A percentile compares a stretch with the other conserved stretches of the same genome.
Conservation (phyloP, 2,888 invertebrate genomes). For the Mystacides longicornis region DNA sequence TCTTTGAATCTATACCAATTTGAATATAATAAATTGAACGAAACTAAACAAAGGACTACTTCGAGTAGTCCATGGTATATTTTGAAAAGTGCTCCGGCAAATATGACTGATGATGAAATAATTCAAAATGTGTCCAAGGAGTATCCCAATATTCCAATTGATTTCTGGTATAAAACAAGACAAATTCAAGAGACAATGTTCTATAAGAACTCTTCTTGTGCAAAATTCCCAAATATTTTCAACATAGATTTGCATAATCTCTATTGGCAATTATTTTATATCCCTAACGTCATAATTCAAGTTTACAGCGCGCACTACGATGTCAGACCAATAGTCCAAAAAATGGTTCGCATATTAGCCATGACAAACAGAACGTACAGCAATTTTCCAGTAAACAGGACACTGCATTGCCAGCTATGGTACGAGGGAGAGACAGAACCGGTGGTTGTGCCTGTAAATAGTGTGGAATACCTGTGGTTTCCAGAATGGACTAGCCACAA, state of each 20-base stretch:
- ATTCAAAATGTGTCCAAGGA: not conserved
- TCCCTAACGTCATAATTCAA: not conserved
- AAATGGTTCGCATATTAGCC: constrained; percentile 73
- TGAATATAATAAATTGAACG: no score
- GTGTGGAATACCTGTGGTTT: constrained; percentile 91
- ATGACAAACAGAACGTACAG: constrained; percentile 85
- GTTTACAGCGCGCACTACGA: constrained; percentile 49
- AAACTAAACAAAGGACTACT: no score
- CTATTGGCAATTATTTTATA: constrained; percentile 9
- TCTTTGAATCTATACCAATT: no score
- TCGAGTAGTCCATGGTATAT: no score
- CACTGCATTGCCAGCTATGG: constrained; percentile 84
- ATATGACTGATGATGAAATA: not conserved
- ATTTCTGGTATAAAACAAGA: not conserved
- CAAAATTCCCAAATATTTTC: constrained; percentile 6
- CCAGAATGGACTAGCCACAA: constrained; percentile 91
- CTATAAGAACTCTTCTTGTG: not conserved
- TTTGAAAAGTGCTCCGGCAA: not conserved
- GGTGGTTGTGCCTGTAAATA: constrained; percentile 70
- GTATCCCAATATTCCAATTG: not conserved
- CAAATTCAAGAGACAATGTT: not conserved
- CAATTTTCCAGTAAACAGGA: constrained; percentile 47
- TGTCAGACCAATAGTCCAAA: constrained; percentile 66
- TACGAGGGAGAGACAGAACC: constrained; percentile 77
- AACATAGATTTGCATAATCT: constrained; percentile 5